Conservation (phyloP, 1,140 invertebrate species). For the Lasioglossum baleicum region DNA sequence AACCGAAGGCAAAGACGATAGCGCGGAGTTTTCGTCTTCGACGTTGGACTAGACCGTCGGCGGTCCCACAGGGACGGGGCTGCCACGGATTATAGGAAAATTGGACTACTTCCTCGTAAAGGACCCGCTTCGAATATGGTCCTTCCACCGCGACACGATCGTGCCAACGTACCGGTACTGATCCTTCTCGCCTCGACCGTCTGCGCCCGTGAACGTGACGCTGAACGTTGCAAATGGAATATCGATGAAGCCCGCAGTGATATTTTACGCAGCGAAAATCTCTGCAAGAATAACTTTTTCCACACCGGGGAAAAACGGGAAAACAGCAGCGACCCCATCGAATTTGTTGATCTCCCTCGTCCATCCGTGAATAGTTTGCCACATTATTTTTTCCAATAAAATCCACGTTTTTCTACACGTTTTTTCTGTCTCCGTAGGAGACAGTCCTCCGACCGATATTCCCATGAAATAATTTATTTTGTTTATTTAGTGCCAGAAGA, state of each 20-base stretch:
- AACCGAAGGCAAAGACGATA: constrained; percentile 9
- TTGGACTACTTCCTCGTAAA: constrained; percentile 46
- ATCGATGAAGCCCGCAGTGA: constrained; percentile 47
- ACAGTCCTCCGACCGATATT: too few relatives aligned
- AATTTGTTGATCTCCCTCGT: neutral
- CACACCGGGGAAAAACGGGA: too few relatives aligned
- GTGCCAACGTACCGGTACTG: constrained; percentile 20
- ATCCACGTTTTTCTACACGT: too few relatives aligned
- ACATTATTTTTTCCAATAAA: too few relatives aligned
- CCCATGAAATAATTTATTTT: too few relatives aligned
- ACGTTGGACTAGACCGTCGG: neutral
- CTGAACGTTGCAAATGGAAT: constrained; percentile 53
- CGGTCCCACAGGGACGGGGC: constrained; percentile 2
- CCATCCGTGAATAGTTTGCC: too few relatives aligned
- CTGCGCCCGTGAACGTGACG: constrained; percentile 40
- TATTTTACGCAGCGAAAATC: constrained; percentile 40
- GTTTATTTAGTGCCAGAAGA: too few relatives aligned
- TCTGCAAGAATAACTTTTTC: constrained; percentile 9
- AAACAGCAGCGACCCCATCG: too few relatives aligned
- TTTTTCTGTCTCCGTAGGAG: too few relatives aligned
- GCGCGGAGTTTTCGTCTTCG: constrained; percentile 17
- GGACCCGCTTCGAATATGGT: constrained; percentile 27
- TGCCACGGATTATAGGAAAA: constrained; percentile 65
- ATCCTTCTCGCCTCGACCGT: constrained; percentile 15
- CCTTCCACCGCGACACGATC: constrained; percentile 30